Base-by-base conservation (phyloP, 2,113 vertebrate species). In the Engraulis encrasicolus region DNA sequence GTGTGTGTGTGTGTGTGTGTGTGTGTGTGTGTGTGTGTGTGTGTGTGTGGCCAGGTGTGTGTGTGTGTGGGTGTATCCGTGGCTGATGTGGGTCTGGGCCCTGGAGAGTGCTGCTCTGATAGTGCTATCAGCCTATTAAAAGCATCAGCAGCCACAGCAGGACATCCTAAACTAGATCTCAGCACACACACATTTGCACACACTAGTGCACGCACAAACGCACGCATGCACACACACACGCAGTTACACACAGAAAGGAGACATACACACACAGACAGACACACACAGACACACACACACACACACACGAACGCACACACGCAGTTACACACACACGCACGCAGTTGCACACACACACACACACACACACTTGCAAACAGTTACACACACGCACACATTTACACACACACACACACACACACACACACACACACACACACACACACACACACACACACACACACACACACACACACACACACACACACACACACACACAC, bases 101-200 rank as follows among this genome's bases (percentile, higher is more conserved):
- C 90, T 37, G n/a, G 87, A 83, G 90, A 66, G 83, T 2, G 0
- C 58, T 34, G 27, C 66, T 74, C 66, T 74, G 66, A 74, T 74
- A 31, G 66, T 14, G 11, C 66, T 74, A 74, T 34, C 66, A 80
- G 84, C 90, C 91, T 93, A 95, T 89, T 91, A 92, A 93, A 93
- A 92, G 91, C 86, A 85, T 34, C 66, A 74, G 66, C n/a, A 31
- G 23, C 6, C 23, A 83, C 89, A 90, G 84, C 81, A 91, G 93
- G 87, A 92, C 93, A 88, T 71, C n/a, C 23, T 93, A 94, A 94
- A 95, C 93, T 94, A 93, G 93, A 94, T 93, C 88, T 78, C 81
- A 78, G 52, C 38, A 49, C 80, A 83, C 91, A 58, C 54, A 58
- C 54, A 58, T 7, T n/a, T n/a, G 23, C 54, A 58, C 54, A 61